Evolutionary conservation across 2,797 vertebrate genomes (phyloP), one percentile per base, ranked within the genome.

Genomic region (Coregonus suidteri): DNA sequence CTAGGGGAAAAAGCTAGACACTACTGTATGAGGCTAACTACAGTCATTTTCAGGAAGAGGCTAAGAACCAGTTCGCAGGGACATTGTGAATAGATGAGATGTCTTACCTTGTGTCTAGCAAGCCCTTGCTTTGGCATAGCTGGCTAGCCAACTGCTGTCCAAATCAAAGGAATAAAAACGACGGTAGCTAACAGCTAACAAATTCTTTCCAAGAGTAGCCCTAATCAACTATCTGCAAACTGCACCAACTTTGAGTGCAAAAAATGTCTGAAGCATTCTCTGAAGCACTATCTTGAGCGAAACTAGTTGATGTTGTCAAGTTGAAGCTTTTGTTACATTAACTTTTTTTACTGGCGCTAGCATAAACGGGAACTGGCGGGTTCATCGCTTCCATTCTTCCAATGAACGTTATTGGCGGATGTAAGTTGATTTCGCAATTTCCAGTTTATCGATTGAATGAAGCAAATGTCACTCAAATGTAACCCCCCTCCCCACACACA

Each of bases 101-200:
- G 41, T 52, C 35, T 30, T 74, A 74, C 73, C 73, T 74, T 74
- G 34, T 65, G 37, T 65, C 37, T 74, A 13, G 31, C 35, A 74
- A 41, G 13, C 13, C 56, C 73, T 74, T 64, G 71, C 34, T 53
- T 54, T 73, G 52, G 64, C 73, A 74, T 74, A 20, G 35, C 18
- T 62, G 18, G 11, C 41, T 13, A 71, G n/a, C 35, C 2, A 20
- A 30, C 13, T 66, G 20, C 11, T 25, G 67, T 71, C 11, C n/a
- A 20, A 47, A 4, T 20, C 6, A 14, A 34, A 35, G 31, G 18
- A 71, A 47, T 15, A 7, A 47, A 51, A 51, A 51, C n/a, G 18
- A n/a, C 3, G 11, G 69, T 67, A 35, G 31, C 65, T 30, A 65
- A 65, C 30, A 11, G 5, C 13, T 67, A 15, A 15, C 30, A 35